Percentiles rank a stretch among this genome's conserved stretches.
These are phyloP conservation scores for Latrodectus elegans DNA, from an alignment of 2,888 invertebrate species.

Conservation along the genomic window DNA sequence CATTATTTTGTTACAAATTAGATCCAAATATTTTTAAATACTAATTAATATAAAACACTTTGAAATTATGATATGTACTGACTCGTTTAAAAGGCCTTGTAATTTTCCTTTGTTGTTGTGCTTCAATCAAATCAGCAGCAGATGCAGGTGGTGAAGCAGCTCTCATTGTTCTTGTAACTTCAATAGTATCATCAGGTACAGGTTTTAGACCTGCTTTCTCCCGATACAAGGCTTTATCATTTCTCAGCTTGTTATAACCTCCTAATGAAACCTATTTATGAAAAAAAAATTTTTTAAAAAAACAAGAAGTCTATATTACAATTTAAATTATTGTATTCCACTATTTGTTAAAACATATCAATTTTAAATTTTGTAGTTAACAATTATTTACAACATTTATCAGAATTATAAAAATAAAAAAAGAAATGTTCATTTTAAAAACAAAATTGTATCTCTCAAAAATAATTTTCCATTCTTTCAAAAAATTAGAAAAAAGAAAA, in stretches of 20 bases:
- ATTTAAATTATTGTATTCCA: background rate
- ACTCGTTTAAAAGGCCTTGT: constrained; percentile 78
- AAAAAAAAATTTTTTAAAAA: background rate
- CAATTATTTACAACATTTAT: too few relatives aligned
- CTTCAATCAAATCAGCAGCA: constrained; percentile 90
- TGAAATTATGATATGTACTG: background rate
- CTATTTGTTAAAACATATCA: too few relatives aligned
- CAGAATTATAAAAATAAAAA: too few relatives aligned
- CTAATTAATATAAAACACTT: too few relatives aligned
- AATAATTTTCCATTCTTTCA: too few relatives aligned
- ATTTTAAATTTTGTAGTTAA: too few relatives aligned
- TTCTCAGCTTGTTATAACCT: constrained; percentile 88
- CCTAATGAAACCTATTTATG: constrained; percentile 82
- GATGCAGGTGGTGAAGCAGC: constrained; percentile 96
- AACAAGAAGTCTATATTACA: constrained; percentile 6
- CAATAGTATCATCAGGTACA: constrained; percentile 92
- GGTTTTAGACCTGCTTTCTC: constrained; percentile 83
- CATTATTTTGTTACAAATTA: too few relatives aligned
- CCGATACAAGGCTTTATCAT: constrained; percentile 80
- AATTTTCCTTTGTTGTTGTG: constrained; percentile 86
- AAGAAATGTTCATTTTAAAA: too few relatives aligned
- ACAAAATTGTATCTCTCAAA: too few relatives aligned
- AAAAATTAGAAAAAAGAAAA: too few relatives aligned
- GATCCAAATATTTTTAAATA: too few relatives aligned
- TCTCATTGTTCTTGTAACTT: constrained; percentile 94